Conservation (phyloP, 2,888 invertebrate species). For the Habroteleia sp. region DNA sequence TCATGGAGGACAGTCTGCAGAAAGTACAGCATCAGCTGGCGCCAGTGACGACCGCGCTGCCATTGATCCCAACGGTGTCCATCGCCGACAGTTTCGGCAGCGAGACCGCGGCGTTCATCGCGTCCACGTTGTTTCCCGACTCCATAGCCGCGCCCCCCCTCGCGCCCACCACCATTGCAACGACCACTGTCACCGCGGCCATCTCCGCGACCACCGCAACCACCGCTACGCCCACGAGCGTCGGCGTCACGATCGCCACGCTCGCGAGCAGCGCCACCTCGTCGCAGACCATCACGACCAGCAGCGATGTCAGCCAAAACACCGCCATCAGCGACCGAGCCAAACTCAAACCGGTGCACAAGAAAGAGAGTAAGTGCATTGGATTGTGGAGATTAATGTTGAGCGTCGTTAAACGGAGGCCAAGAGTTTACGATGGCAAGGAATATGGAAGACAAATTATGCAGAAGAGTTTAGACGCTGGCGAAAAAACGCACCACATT, state of each 20-base stretch:
- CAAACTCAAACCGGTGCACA: constrained; percentile 90
- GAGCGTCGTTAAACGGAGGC: too few relatives aligned
- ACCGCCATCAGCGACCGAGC: constrained; percentile 92
- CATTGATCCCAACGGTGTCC: constrained; percentile 68
- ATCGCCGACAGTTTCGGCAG: constrained; percentile 71
- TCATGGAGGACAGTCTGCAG: constrained; percentile 65
- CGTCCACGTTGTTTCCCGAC: constrained; percentile 80
- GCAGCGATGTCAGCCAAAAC: constrained; percentile 84
- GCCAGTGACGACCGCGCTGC: constrained; percentile 68
- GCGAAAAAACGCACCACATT: too few relatives aligned
- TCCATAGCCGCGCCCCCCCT: constrained; percentile 86
- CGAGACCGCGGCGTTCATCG: constrained; percentile 61
- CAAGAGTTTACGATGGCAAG: too few relatives aligned
- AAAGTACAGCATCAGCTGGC: constrained; percentile 67
- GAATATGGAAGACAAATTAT: too few relatives aligned
- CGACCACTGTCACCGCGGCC: constrained; percentile 81
- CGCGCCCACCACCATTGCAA: constrained; percentile 83
- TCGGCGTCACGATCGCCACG: constrained; percentile 85
- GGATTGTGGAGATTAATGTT: too few relatives aligned
- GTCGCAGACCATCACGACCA: constrained; percentile 81
- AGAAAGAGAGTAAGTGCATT: constrained; percentile 91
- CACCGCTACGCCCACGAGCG: constrained; percentile 90
- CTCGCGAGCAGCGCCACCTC: constrained; percentile 75
- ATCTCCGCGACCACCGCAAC: constrained; percentile 84
- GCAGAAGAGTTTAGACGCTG: too few relatives aligned